These are phyloP conservation scores for Tigriopus japonicus DNA, from an alignment of 1,140 invertebrate genomes.

Conservation along the genomic window DNA sequence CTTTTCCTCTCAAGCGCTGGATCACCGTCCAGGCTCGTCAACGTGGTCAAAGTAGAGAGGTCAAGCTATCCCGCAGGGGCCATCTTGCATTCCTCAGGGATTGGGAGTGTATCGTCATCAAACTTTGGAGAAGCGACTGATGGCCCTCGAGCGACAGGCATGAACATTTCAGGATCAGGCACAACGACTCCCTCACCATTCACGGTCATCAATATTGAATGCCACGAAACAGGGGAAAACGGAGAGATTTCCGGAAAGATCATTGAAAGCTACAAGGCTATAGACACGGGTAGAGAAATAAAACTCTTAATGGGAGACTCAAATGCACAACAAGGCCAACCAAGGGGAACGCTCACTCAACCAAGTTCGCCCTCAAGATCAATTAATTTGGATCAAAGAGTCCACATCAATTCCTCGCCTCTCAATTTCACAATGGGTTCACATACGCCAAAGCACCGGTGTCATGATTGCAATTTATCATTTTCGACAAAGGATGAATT, in stretches of 20 bases:
- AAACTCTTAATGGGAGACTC: neutral
- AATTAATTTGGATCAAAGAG: no score
- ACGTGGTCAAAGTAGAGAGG: slow-evolving; percentile 11
- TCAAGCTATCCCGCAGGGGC: neutral
- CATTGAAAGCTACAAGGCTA: slow-evolving; percentile 5
- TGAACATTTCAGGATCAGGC: no score
- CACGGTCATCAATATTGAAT: slow-evolving; percentile 10
- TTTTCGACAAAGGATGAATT: no score
- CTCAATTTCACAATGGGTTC: no score
- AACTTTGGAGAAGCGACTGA: neutral
- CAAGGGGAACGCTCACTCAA: no score
- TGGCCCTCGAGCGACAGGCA: neutral
- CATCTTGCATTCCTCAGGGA: neutral
- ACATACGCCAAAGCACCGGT: no score
- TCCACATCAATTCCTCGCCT: no score
- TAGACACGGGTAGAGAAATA: slow-evolving; percentile 3
- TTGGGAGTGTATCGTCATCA: neutral
- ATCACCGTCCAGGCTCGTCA: neutral
- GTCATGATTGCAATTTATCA: no score
- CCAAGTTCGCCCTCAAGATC: no score
- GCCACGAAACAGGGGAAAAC: neutral
- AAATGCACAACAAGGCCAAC: no score
- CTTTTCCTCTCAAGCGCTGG: neutral
- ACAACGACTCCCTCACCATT: no score
- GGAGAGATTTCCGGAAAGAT: neutral